Evolutionary conservation across 2,888 invertebrate genomes (phyloP), one percentile per base, ranked within the genome.

Genomic region (Limenitis camilla): DNA sequence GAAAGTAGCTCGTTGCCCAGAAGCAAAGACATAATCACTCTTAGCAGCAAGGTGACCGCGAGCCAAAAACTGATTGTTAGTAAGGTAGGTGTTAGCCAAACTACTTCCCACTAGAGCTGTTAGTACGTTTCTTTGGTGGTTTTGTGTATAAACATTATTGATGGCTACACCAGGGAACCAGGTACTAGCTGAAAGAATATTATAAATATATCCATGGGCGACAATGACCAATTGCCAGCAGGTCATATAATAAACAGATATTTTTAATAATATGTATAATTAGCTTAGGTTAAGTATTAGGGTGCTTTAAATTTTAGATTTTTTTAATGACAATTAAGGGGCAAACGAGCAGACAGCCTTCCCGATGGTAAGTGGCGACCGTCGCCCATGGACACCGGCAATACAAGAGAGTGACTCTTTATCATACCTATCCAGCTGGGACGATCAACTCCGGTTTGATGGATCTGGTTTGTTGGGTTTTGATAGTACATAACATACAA

Each of bases 41-140:
- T 88, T 89, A 0, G 90, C 89, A 0, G 82, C 68, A 35, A 90
- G 67, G 63, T 91, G 91, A 5, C 90, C 90, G 35, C 89, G 77
- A 1, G 89, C 70, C 31, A 90, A 63, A 61, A 87, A 82, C 64
- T 78, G 80, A 0, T 60, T 66, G 35, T 50, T 66, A 4, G 86
- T 82, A 4, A 91, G 72, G 61, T 90, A 90, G 59, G 78, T 79
- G 31, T 77, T 69, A 1, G 86, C 88, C 43, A 79, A 58, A 5
- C 60, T 61, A 4, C 66, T 56, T 5, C 86, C 85, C 0, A 85
- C 75, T 3, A 71, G 59, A 10, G 56, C 54, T 1, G 80, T 74
- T 38, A 84, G 73, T 0, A 69, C 61, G 1, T 59, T 59, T 49
- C 78, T 81, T 55, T 85, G 85, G 29, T 66, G 65, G 0, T 66